These are phyloP conservation scores for Formicarius rufipectus DNA, from an alignment of 2,113 vertebrate genomes.

Conservation along the genomic window DNA sequence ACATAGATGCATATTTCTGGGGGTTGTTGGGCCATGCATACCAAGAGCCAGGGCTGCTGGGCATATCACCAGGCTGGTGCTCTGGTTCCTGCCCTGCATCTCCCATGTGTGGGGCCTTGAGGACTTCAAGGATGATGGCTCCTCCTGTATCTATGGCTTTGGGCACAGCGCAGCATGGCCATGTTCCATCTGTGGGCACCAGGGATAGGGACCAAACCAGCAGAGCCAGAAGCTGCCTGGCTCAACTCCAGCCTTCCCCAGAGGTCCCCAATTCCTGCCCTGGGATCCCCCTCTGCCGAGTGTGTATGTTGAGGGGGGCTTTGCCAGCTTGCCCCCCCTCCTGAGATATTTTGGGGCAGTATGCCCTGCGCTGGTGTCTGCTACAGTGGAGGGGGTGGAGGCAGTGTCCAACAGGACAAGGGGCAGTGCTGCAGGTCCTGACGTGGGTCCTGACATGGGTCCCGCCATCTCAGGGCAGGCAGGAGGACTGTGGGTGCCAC, in stretches of 20 bases:
- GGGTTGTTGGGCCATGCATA: not conserved
- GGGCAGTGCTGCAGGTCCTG: not conserved
- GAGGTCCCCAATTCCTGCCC: not conserved
- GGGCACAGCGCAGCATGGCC: not conserved
- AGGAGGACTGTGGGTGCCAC: not conserved
- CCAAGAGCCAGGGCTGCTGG: not conserved
- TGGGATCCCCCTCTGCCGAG: not conserved
- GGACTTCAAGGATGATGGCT: not conserved
- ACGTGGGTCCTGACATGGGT: not conserved
- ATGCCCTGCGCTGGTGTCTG: slow-evolving; percentile 64
- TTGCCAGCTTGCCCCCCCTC: slow-evolving; percentile 39
- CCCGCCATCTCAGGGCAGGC: not conserved
- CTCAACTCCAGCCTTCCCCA: not conserved
- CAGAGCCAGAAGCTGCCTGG: not conserved
- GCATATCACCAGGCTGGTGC: not conserved
- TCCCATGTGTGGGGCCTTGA: not conserved
- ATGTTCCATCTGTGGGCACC: not conserved
- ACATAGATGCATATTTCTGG: fast-evolving
- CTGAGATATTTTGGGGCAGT: slow-evolving; percentile 58
- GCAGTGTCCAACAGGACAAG: not conserved
- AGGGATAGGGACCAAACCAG: not conserved
- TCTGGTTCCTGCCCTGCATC: not conserved
- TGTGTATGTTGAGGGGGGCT: slow-evolving; percentile 26
- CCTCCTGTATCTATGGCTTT: slow-evolving; percentile 50
- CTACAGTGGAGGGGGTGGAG: slow-evolving; percentile 59